These are phyloP conservation scores for Chelon labrosus DNA, from an alignment of 2,797 vertebrate species.

Conservation along the genomic window DNA sequence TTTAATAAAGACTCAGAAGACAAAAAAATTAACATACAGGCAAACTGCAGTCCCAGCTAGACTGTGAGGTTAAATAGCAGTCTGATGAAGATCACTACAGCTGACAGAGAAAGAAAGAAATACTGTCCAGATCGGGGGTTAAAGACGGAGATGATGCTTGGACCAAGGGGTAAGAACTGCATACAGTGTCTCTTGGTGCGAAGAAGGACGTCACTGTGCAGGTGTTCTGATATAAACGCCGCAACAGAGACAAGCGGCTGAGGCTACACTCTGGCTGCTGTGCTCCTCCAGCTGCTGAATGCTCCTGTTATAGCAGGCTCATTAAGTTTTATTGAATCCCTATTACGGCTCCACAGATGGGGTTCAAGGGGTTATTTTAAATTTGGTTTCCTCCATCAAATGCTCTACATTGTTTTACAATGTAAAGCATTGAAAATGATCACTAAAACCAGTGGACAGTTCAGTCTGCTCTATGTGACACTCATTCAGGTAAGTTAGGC, in stretches of 20 bases:
- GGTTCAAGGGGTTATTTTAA: slow-evolving; percentile 76
- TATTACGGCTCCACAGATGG: slow-evolving; percentile 72
- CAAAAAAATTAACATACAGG: background rate
- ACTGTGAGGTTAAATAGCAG: background rate
- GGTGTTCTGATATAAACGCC: slow-evolving; percentile 17
- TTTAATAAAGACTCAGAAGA: slow-evolving; percentile 1
- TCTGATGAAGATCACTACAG: background rate
- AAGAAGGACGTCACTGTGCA: slow-evolving; percentile 1
- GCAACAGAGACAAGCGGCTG: slow-evolving; percentile 14
- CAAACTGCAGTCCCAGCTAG: background rate
- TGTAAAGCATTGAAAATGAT: slow-evolving; percentile 25
- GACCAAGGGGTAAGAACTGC: slow-evolving; percentile 12
- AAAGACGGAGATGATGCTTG: slow-evolving; percentile 18
- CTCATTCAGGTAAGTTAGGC: slow-evolving; percentile 17
- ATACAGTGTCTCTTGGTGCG: slow-evolving; percentile 2
- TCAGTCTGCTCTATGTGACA: slow-evolving; percentile 22
- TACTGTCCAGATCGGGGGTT: background rate
- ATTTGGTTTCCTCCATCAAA: slow-evolving; percentile 72
- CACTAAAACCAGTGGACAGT: slow-evolving; percentile 13
- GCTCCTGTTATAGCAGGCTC: slow-evolving; percentile 53
- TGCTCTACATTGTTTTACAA: slow-evolving; percentile 53
- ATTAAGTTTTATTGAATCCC: slow-evolving; percentile 76
- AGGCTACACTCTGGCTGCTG: slow-evolving; percentile 5
- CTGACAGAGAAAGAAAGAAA: slow-evolving; percentile 23
- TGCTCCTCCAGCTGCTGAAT: slow-evolving; percentile 43